Evolutionary conservation across 2,888 invertebrate genomes (phyloP).

Genomic region (Baccha elongata): DNA sequence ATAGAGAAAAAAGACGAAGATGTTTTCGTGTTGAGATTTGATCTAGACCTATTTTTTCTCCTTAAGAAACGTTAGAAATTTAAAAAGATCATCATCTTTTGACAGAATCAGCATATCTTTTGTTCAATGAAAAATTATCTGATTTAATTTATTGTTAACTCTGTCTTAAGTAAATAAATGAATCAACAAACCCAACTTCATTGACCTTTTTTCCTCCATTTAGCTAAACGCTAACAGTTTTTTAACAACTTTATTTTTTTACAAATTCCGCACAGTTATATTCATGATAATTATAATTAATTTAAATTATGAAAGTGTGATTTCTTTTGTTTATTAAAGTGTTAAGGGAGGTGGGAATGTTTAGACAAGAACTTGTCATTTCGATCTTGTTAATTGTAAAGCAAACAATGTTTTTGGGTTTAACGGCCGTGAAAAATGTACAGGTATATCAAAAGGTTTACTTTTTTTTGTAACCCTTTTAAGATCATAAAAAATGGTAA

Average conservation of each 20-base stretch:
- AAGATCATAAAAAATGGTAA: background rate
- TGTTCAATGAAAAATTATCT: too few relatives aligned
- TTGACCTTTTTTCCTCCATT: constrained; percentile 22
- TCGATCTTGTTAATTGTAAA: constrained; percentile 23
- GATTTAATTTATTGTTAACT: too few relatives aligned
- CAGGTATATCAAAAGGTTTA: background rate
- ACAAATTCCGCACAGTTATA: too few relatives aligned
- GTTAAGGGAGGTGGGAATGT: constrained; percentile 15
- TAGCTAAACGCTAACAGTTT: constrained; percentile 8
- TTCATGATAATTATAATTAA: constrained; percentile 12
- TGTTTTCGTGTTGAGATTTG: too few relatives aligned
- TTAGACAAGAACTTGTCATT: constrained; percentile 25
- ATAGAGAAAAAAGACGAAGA: too few relatives aligned
- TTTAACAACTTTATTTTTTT: background rate
- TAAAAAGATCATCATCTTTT: too few relatives aligned
- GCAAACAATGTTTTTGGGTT: constrained; percentile 17
- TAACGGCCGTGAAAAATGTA: constrained; percentile 12
- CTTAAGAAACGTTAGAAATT: too few relatives aligned
- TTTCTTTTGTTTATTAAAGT: constrained; percentile 27
- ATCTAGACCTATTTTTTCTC: too few relatives aligned
- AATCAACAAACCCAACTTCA: background rate
- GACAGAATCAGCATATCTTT: too few relatives aligned
- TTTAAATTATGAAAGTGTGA: constrained; percentile 18
- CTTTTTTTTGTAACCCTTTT: background rate
- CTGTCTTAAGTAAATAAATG: too few relatives aligned